These are phyloP conservation scores for Sanderia malayensis DNA, from an alignment of 30 jellyfish, hydroid and myxozoan genomes.

Conservation along the genomic window DNA sequence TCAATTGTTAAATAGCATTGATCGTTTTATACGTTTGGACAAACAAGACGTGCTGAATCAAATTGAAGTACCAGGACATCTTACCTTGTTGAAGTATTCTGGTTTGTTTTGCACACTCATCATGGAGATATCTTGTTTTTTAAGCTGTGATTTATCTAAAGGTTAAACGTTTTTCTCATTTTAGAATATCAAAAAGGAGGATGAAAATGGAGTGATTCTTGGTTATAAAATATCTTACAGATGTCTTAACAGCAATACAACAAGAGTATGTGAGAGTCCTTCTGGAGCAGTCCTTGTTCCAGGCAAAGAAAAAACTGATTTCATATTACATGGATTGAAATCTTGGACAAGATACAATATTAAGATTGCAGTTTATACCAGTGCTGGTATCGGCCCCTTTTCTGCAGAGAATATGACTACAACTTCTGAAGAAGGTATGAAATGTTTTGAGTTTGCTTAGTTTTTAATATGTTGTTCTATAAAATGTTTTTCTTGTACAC, in stretches of 20 bases:
- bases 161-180: neutral
- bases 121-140: too few relatives aligned
- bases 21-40: too few relatives aligned
- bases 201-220: conserved; percentile 47
- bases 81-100: too few relatives aligned
- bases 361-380: conserved; percentile 23
- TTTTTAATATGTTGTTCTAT: neutral
- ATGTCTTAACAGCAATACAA: conserved; percentile 8
- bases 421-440: conserved; percentile 51
- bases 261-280: conserved; percentile 25
- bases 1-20: too few relatives aligned
- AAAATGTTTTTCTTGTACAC: neutral
- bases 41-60: too few relatives aligned
- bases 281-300: neutral
- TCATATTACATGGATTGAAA: conserved; percentile 1
- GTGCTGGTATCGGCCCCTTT: conserved; percentile 53
- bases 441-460: neutral
- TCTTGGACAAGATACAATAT: conserved; percentile 60
- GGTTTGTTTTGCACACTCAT: too few relatives aligned
- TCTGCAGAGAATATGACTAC: conserved; percentile 8
- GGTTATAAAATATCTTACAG: conserved; percentile 39
- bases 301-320: conserved; percentile 4
- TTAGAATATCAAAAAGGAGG: conserved; percentile 30
- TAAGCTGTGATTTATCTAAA: too few relatives aligned
- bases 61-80: too few relatives aligned